phyloP scores from a whole-genome alignment of 2,888 invertebrate species.

The Rapana venosa region DNA sequence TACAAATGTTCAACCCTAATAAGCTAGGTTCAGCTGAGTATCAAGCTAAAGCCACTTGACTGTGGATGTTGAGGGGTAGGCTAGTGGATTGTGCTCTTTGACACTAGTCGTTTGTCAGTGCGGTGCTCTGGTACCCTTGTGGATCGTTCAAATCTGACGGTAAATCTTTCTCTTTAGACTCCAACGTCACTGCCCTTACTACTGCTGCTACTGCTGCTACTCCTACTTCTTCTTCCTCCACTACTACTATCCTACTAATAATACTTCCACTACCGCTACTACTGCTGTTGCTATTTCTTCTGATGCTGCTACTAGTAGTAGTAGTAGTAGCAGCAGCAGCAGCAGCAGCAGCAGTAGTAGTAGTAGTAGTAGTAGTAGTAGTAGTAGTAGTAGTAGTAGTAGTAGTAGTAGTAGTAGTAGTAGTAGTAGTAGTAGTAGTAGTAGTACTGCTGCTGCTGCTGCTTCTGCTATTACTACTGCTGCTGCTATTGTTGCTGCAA shows the following conservation, averaged over 20 bases:
- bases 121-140: too few relatives aligned
- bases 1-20: too few relatives aligned
- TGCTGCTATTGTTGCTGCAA: background rate
- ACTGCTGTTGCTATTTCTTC: background rate
- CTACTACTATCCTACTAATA: background rate
- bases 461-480: background rate
- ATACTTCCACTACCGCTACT: background rate
- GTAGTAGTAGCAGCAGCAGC: background rate
- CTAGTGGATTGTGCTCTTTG: too few relatives aligned
- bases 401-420: background rate
- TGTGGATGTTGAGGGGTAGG: too few relatives aligned
- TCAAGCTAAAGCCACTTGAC: too few relatives aligned
- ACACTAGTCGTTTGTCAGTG: too few relatives aligned
- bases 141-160: too few relatives aligned
- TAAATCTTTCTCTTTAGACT: too few relatives aligned
- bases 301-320: background rate
- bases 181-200: too few relatives aligned
- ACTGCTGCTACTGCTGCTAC: too few relatives aligned
- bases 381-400: background rate
- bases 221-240: background rate
- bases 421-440: background rate
- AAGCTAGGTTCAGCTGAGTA: too few relatives aligned
- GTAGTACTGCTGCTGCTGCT: background rate
- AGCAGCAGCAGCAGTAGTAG: too few relatives aligned
- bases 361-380: background rate